These are phyloP conservation scores for Flabesymbios commensalis DNA, from an alignment of 2,888 invertebrate species.

Conservation along the genomic window DNA sequence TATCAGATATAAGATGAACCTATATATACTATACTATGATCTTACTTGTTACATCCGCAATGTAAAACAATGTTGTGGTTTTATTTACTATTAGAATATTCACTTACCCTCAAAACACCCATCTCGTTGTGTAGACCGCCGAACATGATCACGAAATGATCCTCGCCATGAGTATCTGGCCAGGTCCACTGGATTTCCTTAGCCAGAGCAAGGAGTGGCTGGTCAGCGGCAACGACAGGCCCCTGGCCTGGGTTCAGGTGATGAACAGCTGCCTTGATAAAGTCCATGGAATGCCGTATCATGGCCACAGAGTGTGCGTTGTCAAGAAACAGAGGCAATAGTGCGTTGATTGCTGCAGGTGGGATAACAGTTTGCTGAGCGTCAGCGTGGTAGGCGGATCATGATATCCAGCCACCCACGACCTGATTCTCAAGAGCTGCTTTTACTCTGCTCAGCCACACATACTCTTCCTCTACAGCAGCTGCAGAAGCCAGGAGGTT, in stretches of 20 bases:
- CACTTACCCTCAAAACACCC: too few relatives aligned
- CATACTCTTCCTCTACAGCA: conserved; percentile 7
- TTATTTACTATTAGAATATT: too few relatives aligned
- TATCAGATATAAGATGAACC: too few relatives aligned
- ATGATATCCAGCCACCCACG: background rate
- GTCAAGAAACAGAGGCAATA: conserved; percentile 31
- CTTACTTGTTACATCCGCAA: too few relatives aligned
- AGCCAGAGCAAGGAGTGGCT: conserved; percentile 41
- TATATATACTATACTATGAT: too few relatives aligned
- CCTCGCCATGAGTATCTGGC: too few relatives aligned
- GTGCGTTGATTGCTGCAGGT: conserved; percentile 18
- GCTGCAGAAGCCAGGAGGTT: background rate
- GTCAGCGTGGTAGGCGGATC: conserved; percentile 15
- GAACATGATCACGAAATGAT: too few relatives aligned
- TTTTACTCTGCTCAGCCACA: conserved; percentile 8
- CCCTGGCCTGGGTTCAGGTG: conserved; percentile 33
- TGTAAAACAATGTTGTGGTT: too few relatives aligned
- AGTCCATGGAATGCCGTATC: conserved; percentile 29
- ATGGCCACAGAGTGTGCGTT: conserved; percentile 24
- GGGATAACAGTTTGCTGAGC: background rate
- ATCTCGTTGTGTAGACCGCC: too few relatives aligned
- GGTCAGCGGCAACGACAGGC: conserved; percentile 36
- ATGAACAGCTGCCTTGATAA: background rate
- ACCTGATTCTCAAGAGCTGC: conserved; percentile 8
- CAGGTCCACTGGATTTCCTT: conserved; percentile 36